A percentile compares a stretch with the other conserved stretches of the same genome.
Evolutionary conservation across 2,888 invertebrate species (phyloP).

Genomic region (Stenurella melanura): DNA sequence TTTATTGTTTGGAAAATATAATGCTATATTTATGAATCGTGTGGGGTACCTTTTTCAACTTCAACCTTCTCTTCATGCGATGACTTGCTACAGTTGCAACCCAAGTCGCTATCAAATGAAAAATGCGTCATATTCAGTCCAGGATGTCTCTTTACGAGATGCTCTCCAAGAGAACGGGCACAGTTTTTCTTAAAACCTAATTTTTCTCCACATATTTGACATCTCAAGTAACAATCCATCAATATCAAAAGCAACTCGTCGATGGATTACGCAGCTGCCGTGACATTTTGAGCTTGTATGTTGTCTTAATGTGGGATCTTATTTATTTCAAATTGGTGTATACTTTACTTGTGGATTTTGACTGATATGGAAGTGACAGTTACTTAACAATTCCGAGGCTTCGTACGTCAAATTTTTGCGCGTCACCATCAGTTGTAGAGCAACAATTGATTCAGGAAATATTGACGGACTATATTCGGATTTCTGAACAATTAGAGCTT

Average conservation of each 20-base stretch:
- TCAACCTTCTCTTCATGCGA: too few relatives aligned
- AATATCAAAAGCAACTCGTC: constrained; percentile 7
- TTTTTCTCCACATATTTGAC: constrained; percentile 66
- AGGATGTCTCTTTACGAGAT: constrained; percentile 66
- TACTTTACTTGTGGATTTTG: constrained; percentile 39
- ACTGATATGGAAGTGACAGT: constrained; percentile 17
- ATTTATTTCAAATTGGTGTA: neutral
- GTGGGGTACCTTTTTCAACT: constrained; percentile 16
- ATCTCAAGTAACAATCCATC: constrained; percentile 51
- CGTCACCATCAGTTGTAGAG: too few relatives aligned
- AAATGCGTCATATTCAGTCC: constrained; percentile 65
- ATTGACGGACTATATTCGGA: too few relatives aligned
- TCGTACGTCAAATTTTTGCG: neutral
- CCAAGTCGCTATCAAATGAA: constrained; percentile 46
- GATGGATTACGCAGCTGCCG: constrained; percentile 19
- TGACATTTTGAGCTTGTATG: constrained; percentile 31
- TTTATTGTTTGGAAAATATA: too few relatives aligned
- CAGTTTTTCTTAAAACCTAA: constrained; percentile 61
- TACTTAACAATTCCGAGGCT: constrained; percentile 2
- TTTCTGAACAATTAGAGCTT: too few relatives aligned
- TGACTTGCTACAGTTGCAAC: too few relatives aligned
- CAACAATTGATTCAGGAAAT: too few relatives aligned
- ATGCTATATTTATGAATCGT: neutral
- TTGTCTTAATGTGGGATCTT: neutral
- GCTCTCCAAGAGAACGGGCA: constrained; percentile 63